Evolutionary conservation across 2,888 invertebrate species (phyloP), one percentile per base, ranked within the genome.

Genomic region (Conchocele bisecta): DNA sequence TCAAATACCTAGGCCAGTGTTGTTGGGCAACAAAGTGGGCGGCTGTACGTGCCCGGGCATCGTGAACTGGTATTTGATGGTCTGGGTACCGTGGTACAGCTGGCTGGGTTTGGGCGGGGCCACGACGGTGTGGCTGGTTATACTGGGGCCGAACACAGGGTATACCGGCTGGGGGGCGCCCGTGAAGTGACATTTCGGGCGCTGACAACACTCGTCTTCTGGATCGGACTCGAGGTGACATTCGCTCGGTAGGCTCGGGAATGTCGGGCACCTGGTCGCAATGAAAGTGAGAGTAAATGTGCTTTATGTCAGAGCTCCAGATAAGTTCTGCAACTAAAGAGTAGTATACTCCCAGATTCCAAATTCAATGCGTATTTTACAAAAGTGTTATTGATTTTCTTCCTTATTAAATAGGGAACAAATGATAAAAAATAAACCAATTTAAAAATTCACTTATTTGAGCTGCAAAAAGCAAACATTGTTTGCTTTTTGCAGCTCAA

Each of bases 211-310:
- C 42, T 77, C 71, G 39, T 86, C 85, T 59, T 72, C 75, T 20
- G 83, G 75, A 46, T 86, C 83, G 15, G 65, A 44, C 6, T 74
- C 75, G 48, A 85, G 66, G 35, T 72, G 67, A 59, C 86, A 86
- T 37, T 70, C 79, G 5, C 57, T 35, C 44, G 86, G 85, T 3
- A 84, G 54, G 28, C 57, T 77, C n/a, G 73, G 65, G 81, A 83
- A 85, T 6, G 68, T 56, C 33, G 86, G 84, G 44, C 86, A 86
- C 64, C 86, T 86, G 64, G n/a, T n/a, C n/a, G n/a, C n/a, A n/a
- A n/a, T n/a, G n/a, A n/a, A n/a, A n/a, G n/a, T n/a, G n/a, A n/a
- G n/a, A n/a, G n/a, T n/a, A n/a, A n/a, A n/a, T n/a, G n/a, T n/a
- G n/a, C n/a, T n/a, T n/a, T n/a, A n/a, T n/a, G n/a, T n/a, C n/a